phyloP scores from a whole-genome alignment of 2,113 vertebrate species.

The Ctenodactylus gundi region DNA sequence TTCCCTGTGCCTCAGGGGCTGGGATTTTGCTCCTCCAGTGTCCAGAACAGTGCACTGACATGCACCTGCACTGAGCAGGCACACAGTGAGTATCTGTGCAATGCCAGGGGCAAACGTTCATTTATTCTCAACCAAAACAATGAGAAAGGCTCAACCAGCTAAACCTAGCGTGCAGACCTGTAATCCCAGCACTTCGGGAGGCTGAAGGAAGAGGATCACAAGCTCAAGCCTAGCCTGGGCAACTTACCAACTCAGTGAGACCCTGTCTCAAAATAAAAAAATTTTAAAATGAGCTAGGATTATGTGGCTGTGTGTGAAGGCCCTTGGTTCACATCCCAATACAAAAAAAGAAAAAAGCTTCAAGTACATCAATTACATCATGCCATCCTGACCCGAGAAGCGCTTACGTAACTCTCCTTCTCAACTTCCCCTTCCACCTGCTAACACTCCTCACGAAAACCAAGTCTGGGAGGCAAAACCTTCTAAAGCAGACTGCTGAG shows the following conservation, averaged over 20 bases:
- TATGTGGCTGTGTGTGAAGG: no score
- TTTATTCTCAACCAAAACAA: constrained; percentile 21
- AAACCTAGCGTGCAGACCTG: no score
- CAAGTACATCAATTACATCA: no score
- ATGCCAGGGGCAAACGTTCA: neutral
- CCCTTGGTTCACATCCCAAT: no score
- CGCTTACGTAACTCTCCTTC: neutral
- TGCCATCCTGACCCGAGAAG: neutral
- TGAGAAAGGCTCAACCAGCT: neutral
- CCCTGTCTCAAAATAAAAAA: no score
- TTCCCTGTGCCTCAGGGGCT: neutral
- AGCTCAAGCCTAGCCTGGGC: no score
- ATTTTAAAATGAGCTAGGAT: no score
- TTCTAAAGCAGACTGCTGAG: neutral
- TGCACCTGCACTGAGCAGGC: neutral
- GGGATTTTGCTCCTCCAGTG: neutral
- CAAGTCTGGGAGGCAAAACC: constrained; percentile 4
- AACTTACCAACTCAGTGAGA: no score
- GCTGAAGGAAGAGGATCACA: no score
- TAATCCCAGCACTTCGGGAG: no score
- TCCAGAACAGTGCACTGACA: neutral
- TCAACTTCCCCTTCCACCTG: neutral
- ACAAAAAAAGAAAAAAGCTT: no score
- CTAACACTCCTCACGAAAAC: constrained; percentile 30
- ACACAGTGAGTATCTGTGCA: neutral